These are phyloP conservation scores for Forbesichthys papilliferus DNA, from an alignment of 2,113 vertebrate genomes.

Conservation along the genomic window DNA sequence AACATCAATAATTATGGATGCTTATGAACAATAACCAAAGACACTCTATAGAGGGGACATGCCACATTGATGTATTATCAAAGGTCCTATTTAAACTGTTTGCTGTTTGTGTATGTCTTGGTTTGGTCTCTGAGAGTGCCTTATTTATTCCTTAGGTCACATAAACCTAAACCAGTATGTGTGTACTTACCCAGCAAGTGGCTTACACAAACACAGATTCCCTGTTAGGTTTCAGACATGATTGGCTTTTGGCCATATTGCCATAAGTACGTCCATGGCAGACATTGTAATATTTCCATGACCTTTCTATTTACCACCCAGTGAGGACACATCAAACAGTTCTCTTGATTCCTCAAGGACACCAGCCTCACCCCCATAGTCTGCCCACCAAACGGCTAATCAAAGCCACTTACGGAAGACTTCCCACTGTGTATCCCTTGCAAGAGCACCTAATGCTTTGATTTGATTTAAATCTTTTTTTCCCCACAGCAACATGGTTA, in stretches of 20 bases:
- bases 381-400: conserved; percentile 40
- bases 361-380: conserved; percentile 5
- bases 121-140: too few species aligned
- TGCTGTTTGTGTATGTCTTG: too few species aligned
- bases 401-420: conserved; percentile 53
- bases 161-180: too few species aligned
- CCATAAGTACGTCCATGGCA: conserved; percentile 24
- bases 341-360: conserved; percentile 43
- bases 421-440: conserved; percentile 34
- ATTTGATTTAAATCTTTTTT: conserved; percentile 40
- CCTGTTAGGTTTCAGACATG: not conserved
- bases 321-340: conserved; percentile 69
- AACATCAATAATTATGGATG: too few species aligned
- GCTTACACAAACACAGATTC: not conserved
- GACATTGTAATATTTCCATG: conserved; percentile 43
- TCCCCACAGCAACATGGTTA: conserved; percentile 9
- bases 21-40: too few species aligned
- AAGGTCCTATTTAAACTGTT: too few species aligned
- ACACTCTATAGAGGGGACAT: too few species aligned
- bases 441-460: conserved; percentile 23
- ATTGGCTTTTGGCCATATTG: conserved; percentile 18
- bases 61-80: too few species aligned
- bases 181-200: too few species aligned
- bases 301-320: conserved; percentile 52
- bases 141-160: too few species aligned